Base-by-base conservation (phyloP, 2,797 vertebrate species). In the Mycteria americana region DNA sequence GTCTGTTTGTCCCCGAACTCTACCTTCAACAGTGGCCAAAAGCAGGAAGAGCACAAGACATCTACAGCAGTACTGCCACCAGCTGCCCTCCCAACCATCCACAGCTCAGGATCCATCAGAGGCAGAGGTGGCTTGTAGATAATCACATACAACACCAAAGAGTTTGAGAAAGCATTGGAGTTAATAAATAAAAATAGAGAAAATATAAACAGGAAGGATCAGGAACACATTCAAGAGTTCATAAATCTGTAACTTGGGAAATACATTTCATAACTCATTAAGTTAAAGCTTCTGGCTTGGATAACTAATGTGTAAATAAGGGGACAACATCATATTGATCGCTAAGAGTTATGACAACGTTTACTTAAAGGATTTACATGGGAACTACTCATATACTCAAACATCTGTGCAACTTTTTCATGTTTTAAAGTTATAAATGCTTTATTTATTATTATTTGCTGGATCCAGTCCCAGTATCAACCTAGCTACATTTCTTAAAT, bases 61-160 rank as follows among this genome's bases (percentile, higher is more conserved):
- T 18, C 13, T 33, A 17, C 21, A 25, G 64, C 2, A 1, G 8
- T 46, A 54, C 30, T 18, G 33, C 41, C 45, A 45, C 35, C 30
- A 76, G 11, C 11, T 64, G 64, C 18, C 21, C 22, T 43, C 15
- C 13, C 0, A 0, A 68, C 11, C 21, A 59, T 19, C 18, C 0
- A 1, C 33, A 80, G 30, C 13, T 86, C 59, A 43, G 23, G 35
- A 59, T 48, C 17, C 35, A 63, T 5, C 3, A 1, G 53, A 70
- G 25, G 31, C 70, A 95, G 37, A 57, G 43, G 23, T 0, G 3
- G 25, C 30, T 30, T n/a, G 33, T 27, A 57, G n/a, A 33, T 23
- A 65, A 73, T 21, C 23, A 48, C 0, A 1, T 37, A 35, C 46
- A 88, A 70, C 19, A 70, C 18, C 50, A 41, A 54, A 65, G 25